These are phyloP conservation scores for Desoria tigrina DNA, from an alignment of 2,888 invertebrate species.

Conservation along the genomic window DNA sequence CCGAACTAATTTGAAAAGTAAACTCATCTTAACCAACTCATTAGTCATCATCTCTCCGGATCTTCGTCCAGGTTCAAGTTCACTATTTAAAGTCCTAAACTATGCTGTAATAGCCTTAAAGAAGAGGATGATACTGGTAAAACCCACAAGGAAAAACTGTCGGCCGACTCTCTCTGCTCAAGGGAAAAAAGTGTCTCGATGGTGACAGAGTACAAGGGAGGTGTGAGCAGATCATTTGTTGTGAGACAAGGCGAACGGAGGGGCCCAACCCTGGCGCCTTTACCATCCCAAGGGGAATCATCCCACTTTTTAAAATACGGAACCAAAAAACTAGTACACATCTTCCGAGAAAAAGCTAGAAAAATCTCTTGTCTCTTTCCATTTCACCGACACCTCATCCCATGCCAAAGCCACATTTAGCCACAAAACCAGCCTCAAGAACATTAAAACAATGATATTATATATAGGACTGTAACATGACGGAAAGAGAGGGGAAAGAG, in stretches of 20 bases:
- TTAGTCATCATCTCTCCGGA: slow-evolving; percentile 7
- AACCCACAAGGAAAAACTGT: slow-evolving; percentile 21
- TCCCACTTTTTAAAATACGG: slow-evolving; percentile 20
- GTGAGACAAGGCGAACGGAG: slow-evolving; percentile 53
- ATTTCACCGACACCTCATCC: slow-evolving; percentile 4
- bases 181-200: slow-evolving; percentile 51
- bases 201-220: slow-evolving; percentile 54
- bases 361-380: slow-evolving; percentile 29
- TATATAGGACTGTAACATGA: neutral
- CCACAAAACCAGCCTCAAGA: slow-evolving; percentile 9
- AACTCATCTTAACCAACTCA: neutral
- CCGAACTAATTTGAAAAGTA: neutral
- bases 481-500: neutral
- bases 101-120: too few relatives aligned
- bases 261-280: slow-evolving; percentile 54
- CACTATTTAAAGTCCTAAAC: slow-evolving; percentile 19
- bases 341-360: slow-evolving; percentile 41
- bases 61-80: slow-evolving; percentile 3
- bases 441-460: neutral
- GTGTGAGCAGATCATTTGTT: slow-evolving; percentile 54
- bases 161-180: slow-evolving; percentile 18
- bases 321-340: slow-evolving; percentile 1
- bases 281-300: slow-evolving; percentile 50
- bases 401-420: slow-evolving; percentile 1
- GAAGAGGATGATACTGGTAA: neutral